Evolutionary conservation across 2,797 vertebrate species (phyloP), one percentile per base, ranked within the genome.

Genomic region (Pseudochromis fuscus): DNA sequence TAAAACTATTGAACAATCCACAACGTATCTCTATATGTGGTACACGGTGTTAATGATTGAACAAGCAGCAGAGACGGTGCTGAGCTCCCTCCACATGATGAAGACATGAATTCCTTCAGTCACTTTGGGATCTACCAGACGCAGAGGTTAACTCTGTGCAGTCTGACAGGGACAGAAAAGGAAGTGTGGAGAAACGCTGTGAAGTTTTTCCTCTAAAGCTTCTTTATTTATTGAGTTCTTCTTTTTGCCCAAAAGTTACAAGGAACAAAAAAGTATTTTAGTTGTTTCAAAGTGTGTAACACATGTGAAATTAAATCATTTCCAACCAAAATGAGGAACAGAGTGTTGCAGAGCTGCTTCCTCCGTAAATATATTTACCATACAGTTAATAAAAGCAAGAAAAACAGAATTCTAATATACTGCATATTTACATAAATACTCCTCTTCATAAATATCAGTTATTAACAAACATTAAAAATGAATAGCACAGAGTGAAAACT

Each of bases 111-210:
- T 40, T 72, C 27, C 45, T 75, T 68, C 4, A 40, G 55, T 56
- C 25, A 48, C 53, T 49, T 19, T 66, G 52, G 45, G 48, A 33
- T 18, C 24, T 27, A 4, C 68, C 28, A 56, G 23, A 68, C 19
- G 25, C 31, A 37, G 30, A 75, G 55, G 40, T 77, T 75, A 77
- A 84, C 69, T 31, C 65, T 61, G 25, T 24, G 59, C 67, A 69
- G 31, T 7, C 49, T 11, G 25, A 45, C n/a, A 11, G 18, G 23
- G 18, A 49, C 1, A 5, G 61, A 3, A 21, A 25, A 51, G 6
- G 1, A 7, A 33, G 38, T 3, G 19, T 23, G 2, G 5, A 38
- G 4, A 40, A 7, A n/a, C 0, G 25, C 2, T 2, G 4, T 3
- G 1, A 2, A 1, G 10, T 57, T 63, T 68, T 44, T 40, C 45